A percentile compares a stretch with the other conserved stretches of the same genome.
These are phyloP conservation scores for Machaerirhynchus nigripectus DNA, from an alignment of 2,113 vertebrate genomes.

Conservation along the genomic window DNA sequence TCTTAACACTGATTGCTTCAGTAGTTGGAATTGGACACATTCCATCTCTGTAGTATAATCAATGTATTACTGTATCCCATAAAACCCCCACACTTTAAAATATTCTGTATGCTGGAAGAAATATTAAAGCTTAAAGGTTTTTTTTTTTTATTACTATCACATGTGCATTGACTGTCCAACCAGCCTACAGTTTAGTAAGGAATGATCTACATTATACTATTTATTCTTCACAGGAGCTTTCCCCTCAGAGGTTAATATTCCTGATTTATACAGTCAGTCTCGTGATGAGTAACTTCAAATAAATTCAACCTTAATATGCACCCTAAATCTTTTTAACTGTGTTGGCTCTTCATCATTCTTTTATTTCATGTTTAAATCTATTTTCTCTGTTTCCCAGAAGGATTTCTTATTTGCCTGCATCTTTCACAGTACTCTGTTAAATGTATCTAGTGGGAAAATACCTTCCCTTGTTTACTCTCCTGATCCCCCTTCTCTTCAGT, in stretches of 20 bases:
- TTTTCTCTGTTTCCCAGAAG: background rate
- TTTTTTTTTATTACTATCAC: background rate
- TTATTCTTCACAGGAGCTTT: background rate
- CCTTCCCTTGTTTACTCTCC: background rate
- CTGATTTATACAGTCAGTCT: background rate
- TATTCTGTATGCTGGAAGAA: background rate
- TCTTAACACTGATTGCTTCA: background rate
- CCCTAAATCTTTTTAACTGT: background rate
- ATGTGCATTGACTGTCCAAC: background rate
- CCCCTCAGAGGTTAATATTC: background rate
- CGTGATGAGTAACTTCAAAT: background rate
- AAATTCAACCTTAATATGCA: background rate
- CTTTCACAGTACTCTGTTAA: background rate
- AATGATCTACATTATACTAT: background rate
- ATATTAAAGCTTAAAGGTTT: background rate
- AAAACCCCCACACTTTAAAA: background rate
- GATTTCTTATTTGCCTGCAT: background rate
- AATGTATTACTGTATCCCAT: background rate
- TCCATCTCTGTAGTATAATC: background rate
- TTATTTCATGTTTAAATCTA: background rate
- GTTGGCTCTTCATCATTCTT: background rate
- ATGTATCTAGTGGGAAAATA: background rate
- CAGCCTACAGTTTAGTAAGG: background rate
- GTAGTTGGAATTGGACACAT: background rate
- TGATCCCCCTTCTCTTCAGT: background rate